Conservation (phyloP, 1,140 invertebrate species). For the Medauroidea extradentata region DNA sequence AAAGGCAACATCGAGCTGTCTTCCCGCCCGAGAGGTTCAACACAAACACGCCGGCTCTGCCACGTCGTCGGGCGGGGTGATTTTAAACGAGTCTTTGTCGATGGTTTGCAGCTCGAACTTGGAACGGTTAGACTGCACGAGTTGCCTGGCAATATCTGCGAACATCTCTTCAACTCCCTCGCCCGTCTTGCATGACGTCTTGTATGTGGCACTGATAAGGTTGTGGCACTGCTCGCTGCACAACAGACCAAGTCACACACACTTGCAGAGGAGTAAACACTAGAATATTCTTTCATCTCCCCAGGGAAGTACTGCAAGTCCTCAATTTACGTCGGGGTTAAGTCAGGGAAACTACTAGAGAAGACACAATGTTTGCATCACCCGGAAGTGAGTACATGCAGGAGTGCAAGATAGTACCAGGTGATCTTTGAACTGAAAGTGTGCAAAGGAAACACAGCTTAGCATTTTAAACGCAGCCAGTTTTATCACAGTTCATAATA, state of each 20-base stretch:
- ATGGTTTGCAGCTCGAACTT: slow-evolving; percentile 74
- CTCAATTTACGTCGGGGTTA: no score
- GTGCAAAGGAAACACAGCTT: no score
- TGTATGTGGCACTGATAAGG: slow-evolving; percentile 81
- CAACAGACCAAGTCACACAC: slow-evolving; percentile 18
- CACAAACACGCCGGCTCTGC: slow-evolving; percentile 62
- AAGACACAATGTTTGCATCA: no score
- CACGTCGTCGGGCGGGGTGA: slow-evolving; percentile 55
- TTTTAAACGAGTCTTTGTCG: slow-evolving; percentile 73
- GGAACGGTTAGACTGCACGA: slow-evolving; percentile 73
- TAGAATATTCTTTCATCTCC: no score
- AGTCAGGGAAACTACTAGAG: no score
- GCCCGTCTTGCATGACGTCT: slow-evolving; percentile 86
- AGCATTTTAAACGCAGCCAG: no score
- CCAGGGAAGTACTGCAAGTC: no score
- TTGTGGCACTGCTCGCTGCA: slow-evolving; percentile 87
- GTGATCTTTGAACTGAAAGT: no score
- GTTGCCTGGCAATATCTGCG: slow-evolving; percentile 72
- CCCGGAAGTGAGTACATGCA: no score
- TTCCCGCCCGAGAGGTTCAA: slow-evolving; percentile 33
- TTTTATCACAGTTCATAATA: no score
- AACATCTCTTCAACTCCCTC: slow-evolving; percentile 89
- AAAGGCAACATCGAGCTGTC: neutral
- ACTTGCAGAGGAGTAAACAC: no score
- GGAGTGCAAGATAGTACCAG: no score